phyloP scores from a whole-genome alignment of 2,888 invertebrate genomes.

The Geotrupes spiniger region DNA sequence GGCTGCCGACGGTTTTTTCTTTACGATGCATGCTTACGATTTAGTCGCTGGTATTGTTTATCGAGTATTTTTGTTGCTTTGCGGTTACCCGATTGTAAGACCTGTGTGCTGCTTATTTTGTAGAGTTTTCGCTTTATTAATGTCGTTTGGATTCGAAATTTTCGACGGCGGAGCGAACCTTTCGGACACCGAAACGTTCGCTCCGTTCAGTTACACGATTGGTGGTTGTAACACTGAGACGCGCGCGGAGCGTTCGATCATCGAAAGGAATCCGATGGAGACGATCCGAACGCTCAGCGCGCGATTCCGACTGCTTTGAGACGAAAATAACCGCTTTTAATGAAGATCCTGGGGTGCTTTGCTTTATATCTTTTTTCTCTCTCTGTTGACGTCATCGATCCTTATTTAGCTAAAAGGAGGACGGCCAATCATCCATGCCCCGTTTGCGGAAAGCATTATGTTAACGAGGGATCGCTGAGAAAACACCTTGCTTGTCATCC shows the following conservation, averaged over 20 bases:
- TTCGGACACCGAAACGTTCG: too few relatives aligned
- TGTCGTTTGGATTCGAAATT: not conserved
- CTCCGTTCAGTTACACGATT: too few relatives aligned
- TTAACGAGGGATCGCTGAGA: constrained; percentile 88
- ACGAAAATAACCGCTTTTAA: constrained; percentile 26
- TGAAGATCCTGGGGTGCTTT: constrained; percentile 50
- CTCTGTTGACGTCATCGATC: constrained; percentile 68
- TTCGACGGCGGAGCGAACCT: too few relatives aligned
- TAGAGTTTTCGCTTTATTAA: not conserved
- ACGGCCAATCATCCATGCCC: constrained; percentile 94
- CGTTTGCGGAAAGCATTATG: constrained; percentile 93
- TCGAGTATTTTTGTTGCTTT: too few relatives aligned
- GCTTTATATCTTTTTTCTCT: constrained; percentile 56
- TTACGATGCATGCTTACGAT: not conserved
- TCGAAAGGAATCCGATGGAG: not conserved
- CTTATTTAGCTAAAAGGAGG: constrained; percentile 89
- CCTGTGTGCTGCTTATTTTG: not conserved
- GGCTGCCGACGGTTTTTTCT: not conserved
- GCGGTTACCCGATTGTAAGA: too few relatives aligned
- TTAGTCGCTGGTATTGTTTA: too few relatives aligned
- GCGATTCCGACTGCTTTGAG: not conserved
- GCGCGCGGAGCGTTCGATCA: not conserved
- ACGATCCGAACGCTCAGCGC: not conserved
- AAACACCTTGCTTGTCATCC: constrained; percentile 94
- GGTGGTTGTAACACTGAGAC: too few relatives aligned